Percentiles rank a stretch among this genome's conserved stretches.
These are phyloP conservation scores for Drosophila quinaria DNA, from an alignment of 2,888 invertebrate genomes.

Conservation along the genomic window DNA sequence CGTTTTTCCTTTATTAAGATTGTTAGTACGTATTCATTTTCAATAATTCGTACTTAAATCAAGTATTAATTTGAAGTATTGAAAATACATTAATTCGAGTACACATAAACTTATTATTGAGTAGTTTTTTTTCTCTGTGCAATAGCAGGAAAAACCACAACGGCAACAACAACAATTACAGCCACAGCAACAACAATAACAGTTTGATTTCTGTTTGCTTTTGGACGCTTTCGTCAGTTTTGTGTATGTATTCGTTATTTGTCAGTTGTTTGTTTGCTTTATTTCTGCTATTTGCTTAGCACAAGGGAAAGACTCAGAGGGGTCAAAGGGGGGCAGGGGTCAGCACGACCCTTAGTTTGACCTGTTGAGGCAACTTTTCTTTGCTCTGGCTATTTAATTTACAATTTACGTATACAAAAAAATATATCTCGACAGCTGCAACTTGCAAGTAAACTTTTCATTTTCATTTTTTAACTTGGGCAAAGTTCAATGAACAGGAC, in stretches of 20 bases:
- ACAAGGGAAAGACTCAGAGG: background rate
- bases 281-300: conserved; percentile 22
- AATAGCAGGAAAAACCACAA: no score
- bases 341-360: conserved; percentile 1
- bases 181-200: conserved; percentile 54
- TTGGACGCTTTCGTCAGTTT: conserved; percentile 51
- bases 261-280: conserved; percentile 30
- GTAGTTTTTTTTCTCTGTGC: no score
- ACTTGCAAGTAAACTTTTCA: conserved; percentile 18
- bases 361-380: conserved; percentile 17
- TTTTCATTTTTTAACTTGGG: conserved; percentile 5
- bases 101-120: no score
- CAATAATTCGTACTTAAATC: no score
- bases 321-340: background rate
- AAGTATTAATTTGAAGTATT: no score
- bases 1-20: no score
- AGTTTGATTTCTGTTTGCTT: conserved; percentile 74
- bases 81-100: no score
- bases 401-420: conserved; percentile 22
- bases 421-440: conserved; percentile 20
- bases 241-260: conserved; percentile 45
- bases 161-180: conserved; percentile 26
- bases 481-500: conserved; percentile 56
- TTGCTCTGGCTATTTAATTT: conserved; percentile 21
- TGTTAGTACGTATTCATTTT: no score